These are phyloP conservation scores for Spodoptera littoralis DNA, from an alignment of 2,888 invertebrate species.

Conservation along the genomic window DNA sequence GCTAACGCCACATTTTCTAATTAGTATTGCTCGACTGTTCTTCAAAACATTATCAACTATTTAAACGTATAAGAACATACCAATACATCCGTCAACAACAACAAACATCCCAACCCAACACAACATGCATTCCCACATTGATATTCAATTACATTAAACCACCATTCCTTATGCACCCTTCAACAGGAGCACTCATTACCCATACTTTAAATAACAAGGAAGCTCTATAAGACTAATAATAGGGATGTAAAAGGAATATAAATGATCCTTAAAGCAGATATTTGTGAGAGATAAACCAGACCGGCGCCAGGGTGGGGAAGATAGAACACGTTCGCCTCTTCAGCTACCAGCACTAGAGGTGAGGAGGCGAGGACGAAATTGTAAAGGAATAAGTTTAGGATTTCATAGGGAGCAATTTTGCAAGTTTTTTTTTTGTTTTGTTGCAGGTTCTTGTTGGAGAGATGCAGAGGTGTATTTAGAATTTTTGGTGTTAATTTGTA, in stretches of 20 bases:
- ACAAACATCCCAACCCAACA: neutral
- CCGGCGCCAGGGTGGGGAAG: slow-evolving; percentile 30
- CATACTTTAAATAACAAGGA: slow-evolving; percentile 48
- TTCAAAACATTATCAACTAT: too few relatives aligned
- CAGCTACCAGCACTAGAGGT: slow-evolving; percentile 24
- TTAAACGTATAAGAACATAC: too few relatives aligned
- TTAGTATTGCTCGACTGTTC: too few relatives aligned
- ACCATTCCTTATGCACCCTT: slow-evolving; percentile 37
- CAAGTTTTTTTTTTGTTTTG: neutral
- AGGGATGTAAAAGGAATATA: slow-evolving; percentile 57
- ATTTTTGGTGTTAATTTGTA: too few relatives aligned
- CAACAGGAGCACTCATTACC: slow-evolving; percentile 19
- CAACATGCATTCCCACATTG: slow-evolving; percentile 21
- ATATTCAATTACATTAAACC: slow-evolving; percentile 36
- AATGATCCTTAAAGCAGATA: slow-evolving; percentile 65
- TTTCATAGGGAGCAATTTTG: slow-evolving; percentile 31
- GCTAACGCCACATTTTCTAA: too few relatives aligned
- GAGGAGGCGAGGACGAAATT: slow-evolving; percentile 21
- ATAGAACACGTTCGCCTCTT: slow-evolving; percentile 52
- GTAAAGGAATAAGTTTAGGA: slow-evolving; percentile 43
- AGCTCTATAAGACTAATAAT: slow-evolving; percentile 49
- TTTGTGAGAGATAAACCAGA: slow-evolving; percentile 57
- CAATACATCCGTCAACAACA: too few relatives aligned
- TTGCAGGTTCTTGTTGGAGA: too few relatives aligned
- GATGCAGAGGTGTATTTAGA: too few relatives aligned